A percentile compares a stretch with the other conserved stretches of the same genome.
phyloP scores from a whole-genome alignment of 2,113 vertebrate species.

The Tamias sibiricus region DNA sequence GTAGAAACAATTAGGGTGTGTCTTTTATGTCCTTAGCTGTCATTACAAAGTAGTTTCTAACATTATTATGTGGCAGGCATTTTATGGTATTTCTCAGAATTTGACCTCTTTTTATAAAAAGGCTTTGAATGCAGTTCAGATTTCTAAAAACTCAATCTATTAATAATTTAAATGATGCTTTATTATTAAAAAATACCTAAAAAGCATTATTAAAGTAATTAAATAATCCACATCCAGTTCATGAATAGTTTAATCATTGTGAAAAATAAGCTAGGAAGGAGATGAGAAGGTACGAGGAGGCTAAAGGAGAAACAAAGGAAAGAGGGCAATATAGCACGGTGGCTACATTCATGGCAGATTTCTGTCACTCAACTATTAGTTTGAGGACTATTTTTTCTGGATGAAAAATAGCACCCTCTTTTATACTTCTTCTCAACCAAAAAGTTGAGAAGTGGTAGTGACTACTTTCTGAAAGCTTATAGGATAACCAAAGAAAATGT shows the following conservation, averaged over 20 bases:
- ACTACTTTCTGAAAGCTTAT: neutral
- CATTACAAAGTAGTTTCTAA: neutral
- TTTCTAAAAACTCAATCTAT: neutral
- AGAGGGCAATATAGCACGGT: neutral
- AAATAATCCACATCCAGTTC: neutral
- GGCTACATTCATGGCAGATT: too few species aligned
- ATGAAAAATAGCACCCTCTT: neutral
- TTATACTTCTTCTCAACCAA: neutral
- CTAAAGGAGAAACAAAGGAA: neutral
- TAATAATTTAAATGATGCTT: neutral
- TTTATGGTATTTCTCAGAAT: neutral
- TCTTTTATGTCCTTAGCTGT: neutral
- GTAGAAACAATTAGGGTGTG: neutral
- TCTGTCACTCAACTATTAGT: neutral
- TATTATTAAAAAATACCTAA: neutral
- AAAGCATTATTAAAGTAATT: neutral
- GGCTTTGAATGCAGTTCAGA: neutral
- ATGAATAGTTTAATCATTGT: neutral
- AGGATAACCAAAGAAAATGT: neutral
- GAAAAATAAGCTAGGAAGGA: neutral
- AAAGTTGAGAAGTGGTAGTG: neutral
- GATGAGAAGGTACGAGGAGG: neutral
- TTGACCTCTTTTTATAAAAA: neutral
- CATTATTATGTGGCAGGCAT: neutral
- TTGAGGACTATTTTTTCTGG: neutral